Base-by-base conservation (phyloP, 2,113 vertebrate genomes). In the Caracal caracal region DNA sequence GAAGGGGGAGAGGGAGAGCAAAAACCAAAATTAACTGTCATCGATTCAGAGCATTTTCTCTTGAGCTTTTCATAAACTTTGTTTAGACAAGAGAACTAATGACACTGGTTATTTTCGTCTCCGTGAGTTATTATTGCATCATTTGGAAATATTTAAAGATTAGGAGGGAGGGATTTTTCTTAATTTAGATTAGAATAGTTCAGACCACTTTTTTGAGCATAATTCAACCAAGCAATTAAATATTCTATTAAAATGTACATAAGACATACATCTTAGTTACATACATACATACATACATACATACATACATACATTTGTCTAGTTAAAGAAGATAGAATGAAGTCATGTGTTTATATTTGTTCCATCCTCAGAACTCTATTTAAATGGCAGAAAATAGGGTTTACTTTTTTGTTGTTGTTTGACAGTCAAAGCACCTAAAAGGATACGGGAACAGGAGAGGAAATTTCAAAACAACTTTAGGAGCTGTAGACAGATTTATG, bases 111-210 rank as follows among this genome's bases (percentile, higher is more conserved):
- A 96, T 94, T 97, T 97, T 66, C 49, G 80, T 96, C 22, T 30
- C 17, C 49, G 47, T 79, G 80, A 90, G 0, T 22, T 37, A 82
- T 86, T 96, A 80, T 80, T 87, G 24, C 20, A 93, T 88, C 35
- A 76, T 49, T 71, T 83, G 33, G 75, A 88, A 87, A 88, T 94
- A 73, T 26, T 70, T 59, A 84, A 82, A 94, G 49, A 81, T 79
- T 81, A 86, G 96, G 40, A 90, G 83, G 61, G n/a, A 20, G 83
- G 61, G n/a, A 20, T 40, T 71, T 95, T 96, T 90, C 28, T 78
- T 95, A 78, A 65, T 56, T 95, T 94, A 70, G 33, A 10, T 82
- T 37, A 40, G 2, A 93, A 28, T 3, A 90, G 30, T 76, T 71
- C 16, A 94, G 22, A 75, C 5, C 16, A 37, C 10, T 40, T 83